Conservation (phyloP, 1,140 invertebrate genomes). For the Pteromalus puparum region DNA sequence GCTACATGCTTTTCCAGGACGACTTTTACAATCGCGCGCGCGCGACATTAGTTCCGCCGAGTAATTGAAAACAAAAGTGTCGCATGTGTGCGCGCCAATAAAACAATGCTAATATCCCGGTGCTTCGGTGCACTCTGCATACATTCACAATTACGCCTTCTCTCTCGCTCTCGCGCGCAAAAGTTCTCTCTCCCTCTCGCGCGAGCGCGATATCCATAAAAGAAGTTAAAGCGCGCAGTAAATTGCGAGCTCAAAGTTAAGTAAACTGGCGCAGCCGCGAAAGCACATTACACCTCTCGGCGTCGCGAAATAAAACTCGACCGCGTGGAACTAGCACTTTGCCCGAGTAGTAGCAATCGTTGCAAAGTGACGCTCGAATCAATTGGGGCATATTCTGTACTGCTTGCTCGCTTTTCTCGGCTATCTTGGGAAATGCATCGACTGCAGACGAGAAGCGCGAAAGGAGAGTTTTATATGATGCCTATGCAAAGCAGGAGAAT, state of each 20-base stretch:
- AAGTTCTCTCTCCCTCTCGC: not conserved
- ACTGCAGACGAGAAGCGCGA: too few relatives aligned
- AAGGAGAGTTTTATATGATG: too few relatives aligned
- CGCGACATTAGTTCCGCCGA: not conserved
- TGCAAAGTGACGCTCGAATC: not conserved
- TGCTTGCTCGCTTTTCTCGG: too few relatives aligned
- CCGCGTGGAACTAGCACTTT: not conserved
- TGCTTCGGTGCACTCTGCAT: not conserved
- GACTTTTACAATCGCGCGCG: not conserved
- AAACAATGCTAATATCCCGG: conserved; percentile 7
- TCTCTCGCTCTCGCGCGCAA: not conserved
- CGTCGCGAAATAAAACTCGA: not conserved
- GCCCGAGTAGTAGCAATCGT: not conserved
- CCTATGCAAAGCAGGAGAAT: too few relatives aligned
- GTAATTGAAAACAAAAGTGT: not conserved
- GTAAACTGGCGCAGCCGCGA: not conserved
- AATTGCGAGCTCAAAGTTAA: conserved; percentile 14
- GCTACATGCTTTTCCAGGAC: too few relatives aligned
- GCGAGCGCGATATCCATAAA: not conserved
- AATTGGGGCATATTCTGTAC: too few relatives aligned
- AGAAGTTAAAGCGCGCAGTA: conserved; percentile 20
- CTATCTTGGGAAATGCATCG: too few relatives aligned
- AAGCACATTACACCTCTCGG: not conserved
- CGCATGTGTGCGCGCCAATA: not conserved
- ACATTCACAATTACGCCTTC: not conserved